Conservation (phyloP, 2,888 invertebrate genomes). For the Chrysopilus asiliformis region DNA sequence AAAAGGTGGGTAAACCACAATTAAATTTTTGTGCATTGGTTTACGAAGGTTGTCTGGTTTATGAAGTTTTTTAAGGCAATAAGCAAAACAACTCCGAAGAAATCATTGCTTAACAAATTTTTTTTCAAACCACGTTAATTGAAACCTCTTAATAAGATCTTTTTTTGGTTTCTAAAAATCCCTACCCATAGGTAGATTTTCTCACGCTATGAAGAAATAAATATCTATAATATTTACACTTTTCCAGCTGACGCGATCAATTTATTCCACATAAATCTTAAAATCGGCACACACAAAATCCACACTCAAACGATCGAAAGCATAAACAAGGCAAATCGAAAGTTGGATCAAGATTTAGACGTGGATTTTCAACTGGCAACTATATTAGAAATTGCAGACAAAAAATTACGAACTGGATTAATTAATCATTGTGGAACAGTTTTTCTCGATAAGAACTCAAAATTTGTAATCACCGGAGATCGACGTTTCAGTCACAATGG, state of each 20-base stretch:
- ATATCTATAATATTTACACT: too few species aligned
- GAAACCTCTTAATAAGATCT: too few species aligned
- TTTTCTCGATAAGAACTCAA: constrained; percentile 9
- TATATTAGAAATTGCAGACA: constrained; percentile 8
- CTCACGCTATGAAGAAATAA: too few species aligned
- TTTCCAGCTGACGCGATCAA: constrained; percentile 8
- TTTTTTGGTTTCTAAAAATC: too few species aligned
- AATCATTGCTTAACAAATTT: too few species aligned
- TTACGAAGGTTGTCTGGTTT: too few species aligned
- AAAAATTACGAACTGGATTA: constrained; percentile 7
- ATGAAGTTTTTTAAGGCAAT: too few species aligned
- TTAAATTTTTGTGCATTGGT: too few species aligned
- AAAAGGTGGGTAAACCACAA: too few species aligned
- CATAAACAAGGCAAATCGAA: constrained; percentile 6
- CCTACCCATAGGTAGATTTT: too few species aligned
- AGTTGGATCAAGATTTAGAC: background rate
- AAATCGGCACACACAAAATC: constrained; percentile 4
- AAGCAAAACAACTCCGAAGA: too few species aligned
- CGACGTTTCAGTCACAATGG: constrained; percentile 6
- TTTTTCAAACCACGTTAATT: too few species aligned
- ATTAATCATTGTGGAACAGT: constrained; percentile 1
- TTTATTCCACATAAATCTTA: constrained; percentile 9
- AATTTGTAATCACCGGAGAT: constrained; percentile 7
- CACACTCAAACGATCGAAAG: constrained; percentile 2
- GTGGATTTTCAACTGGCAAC: constrained; percentile 3